Base-by-base conservation (phyloP, 2,113 vertebrate species). In the Platysteira castanea region DNA sequence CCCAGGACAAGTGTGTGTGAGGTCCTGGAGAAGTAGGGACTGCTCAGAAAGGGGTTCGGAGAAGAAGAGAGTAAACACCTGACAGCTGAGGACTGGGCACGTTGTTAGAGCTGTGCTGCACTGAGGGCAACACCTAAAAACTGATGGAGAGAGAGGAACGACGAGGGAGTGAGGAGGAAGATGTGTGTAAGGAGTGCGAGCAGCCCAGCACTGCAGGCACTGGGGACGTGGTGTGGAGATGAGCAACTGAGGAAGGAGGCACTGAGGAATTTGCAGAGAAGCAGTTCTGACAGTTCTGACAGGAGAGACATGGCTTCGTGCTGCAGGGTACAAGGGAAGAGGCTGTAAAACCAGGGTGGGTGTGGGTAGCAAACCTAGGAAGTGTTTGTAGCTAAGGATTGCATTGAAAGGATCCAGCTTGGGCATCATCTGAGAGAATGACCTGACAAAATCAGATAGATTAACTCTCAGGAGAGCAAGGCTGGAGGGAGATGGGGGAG, bases 111-210 rank as follows among this genome's bases (percentile, higher is more conserved):
- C 44, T 59, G 49, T 84, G 74, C 59, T 57, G 60, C 26, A 10
- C 24, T 0, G 0, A 31, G 47, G 31, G 10, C 42, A 57, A 3
- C 7, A 3, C 28, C 35, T 47, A 26, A 37, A 35, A 67, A 42
- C 26, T 41, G 37, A 13, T 46, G 76, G 63, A 47, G 64, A 65
- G 44, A 61, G 59, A 21, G 53, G 30, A 42, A 27, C 0, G 0
- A 11, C 0, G 0, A 44, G 33, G 22, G 24, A 37, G n/a, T 4
- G 35, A 65, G 46, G 39, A 60, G 67, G 6, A 33, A 37, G 7
- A 9, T 27, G 41, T 24, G 15, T 7, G 11, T 26, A 7, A 71
- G n/a, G 15, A 52, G 26, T 13, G 5, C 3, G 31, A 54, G 44
- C 50, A 87, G 23, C 50, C 60, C 31, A 10, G 57, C 21, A 1